Evolutionary conservation across 2,888 invertebrate genomes (phyloP).

Genomic region (Drosophila colorata): DNA sequence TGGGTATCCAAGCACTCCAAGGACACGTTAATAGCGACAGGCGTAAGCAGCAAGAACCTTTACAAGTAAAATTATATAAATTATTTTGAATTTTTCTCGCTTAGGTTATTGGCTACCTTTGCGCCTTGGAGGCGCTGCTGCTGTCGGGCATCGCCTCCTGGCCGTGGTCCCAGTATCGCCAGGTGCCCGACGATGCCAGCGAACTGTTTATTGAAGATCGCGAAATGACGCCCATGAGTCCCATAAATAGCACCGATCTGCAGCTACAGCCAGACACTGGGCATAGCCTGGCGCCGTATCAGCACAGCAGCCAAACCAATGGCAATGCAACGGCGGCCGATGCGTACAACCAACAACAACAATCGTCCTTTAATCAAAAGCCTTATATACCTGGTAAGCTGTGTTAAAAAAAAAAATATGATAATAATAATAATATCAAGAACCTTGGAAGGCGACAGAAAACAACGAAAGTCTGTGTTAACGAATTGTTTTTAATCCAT

Average conservation of each 20-base stretch:
- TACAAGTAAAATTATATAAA: not conserved
- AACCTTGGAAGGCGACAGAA: no score
- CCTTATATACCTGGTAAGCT: constrained; percentile 86
- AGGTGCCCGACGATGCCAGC: constrained; percentile 88
- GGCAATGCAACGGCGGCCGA: constrained; percentile 78
- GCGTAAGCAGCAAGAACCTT: constrained; percentile 86
- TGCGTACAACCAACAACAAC: constrained; percentile 85
- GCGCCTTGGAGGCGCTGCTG: constrained; percentile 87
- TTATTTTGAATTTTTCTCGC: not conserved
- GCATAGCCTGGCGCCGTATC: constrained; percentile 75
- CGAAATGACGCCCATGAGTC: constrained; percentile 86
- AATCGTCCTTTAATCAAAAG: constrained; percentile 86
- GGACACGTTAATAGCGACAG: constrained; percentile 89
- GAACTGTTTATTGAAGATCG: constrained; percentile 87
- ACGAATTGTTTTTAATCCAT: no score
- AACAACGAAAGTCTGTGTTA: no score
- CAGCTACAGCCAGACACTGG: constrained; percentile 80
- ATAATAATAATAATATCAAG: no score
- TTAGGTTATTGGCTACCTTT: constrained; percentile 88
- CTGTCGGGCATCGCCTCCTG: constrained; percentile 87
- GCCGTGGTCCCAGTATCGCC: constrained; percentile 87
- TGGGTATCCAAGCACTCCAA: constrained; percentile 91
- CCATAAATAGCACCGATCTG: constrained; percentile 84
- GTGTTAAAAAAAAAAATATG: no score
- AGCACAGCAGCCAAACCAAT: constrained; percentile 75